phyloP scores from a whole-genome alignment of 2,113 vertebrate genomes.

The Corythaixoides concolor region DNA sequence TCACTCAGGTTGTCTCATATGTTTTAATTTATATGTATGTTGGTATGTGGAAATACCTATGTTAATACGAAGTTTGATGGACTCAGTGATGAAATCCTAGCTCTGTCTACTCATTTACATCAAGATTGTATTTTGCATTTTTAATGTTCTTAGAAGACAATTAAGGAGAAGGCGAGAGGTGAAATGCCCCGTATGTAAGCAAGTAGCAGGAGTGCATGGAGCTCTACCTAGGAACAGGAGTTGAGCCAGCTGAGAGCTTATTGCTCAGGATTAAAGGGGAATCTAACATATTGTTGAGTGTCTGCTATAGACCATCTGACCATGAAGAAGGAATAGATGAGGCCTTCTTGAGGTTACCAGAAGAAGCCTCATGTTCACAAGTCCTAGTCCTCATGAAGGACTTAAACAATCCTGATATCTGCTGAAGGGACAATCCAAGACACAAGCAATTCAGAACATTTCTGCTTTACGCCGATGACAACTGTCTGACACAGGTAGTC shows the following conservation, averaged over 20 bases:
- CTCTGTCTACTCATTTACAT: not conserved
- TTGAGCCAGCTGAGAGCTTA: not conserved
- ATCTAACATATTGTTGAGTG: accelerated
- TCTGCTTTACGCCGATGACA: not conserved
- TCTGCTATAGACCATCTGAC: not conserved
- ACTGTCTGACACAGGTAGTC: not conserved
- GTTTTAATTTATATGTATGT: not conserved
- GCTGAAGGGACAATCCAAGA: not conserved
- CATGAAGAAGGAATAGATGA: not conserved
- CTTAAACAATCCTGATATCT: not conserved
- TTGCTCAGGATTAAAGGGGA: not conserved
- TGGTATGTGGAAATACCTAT: not conserved
- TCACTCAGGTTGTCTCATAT: not conserved
- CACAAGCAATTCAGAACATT: not conserved
- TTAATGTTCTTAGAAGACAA: not conserved
- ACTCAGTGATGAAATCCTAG: not conserved
- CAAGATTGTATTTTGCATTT: not conserved
- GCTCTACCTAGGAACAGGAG: not conserved
- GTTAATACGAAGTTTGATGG: not conserved
- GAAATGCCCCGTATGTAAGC: not conserved
- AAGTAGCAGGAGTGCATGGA: not conserved
- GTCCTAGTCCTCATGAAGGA: not conserved
- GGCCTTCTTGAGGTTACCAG: not conserved
- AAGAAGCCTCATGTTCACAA: not conserved
- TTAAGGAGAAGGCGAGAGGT: not conserved